Conservation (phyloP, 2,888 invertebrate genomes). For the Sympetrum striolatum region DNA sequence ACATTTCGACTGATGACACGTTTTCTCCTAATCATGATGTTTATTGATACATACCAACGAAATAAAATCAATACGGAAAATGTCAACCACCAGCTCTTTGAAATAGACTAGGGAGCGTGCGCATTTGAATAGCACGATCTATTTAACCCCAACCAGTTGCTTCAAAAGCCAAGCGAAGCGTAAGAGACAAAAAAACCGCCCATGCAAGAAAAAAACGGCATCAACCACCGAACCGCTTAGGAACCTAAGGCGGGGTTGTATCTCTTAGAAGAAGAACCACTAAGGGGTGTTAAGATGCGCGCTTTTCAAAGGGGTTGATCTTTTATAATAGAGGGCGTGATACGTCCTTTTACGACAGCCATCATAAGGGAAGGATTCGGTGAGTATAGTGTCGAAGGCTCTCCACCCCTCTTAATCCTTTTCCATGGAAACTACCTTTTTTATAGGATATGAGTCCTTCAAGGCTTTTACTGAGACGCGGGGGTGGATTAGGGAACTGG, state of each 20-base stretch:
- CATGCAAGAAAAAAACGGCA: too few species aligned
- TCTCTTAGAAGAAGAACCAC: background rate
- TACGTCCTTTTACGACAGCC: background rate
- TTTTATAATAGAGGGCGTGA: background rate
- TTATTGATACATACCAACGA: too few species aligned
- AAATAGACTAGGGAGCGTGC: too few species aligned
- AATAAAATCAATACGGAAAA: too few species aligned
- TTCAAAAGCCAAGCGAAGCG: too few species aligned
- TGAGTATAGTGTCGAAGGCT: background rate
- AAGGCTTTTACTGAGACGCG: background rate
- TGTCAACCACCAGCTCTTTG: too few species aligned
- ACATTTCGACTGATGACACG: too few species aligned
- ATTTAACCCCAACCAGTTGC: too few species aligned
- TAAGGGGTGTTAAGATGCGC: background rate
- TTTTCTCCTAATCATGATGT: too few species aligned
- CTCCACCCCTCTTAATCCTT: background rate
- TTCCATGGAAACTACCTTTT: slow-evolving; percentile 5
- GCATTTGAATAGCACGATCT: too few species aligned
- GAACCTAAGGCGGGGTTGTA: background rate
- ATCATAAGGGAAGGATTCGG: background rate
- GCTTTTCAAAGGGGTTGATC: background rate
- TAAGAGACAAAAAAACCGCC: too few species aligned
- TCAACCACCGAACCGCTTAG: background rate
- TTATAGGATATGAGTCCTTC: slow-evolving; percentile 25
- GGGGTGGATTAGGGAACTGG: background rate